Evolutionary conservation across 2,888 invertebrate genomes (phyloP).

Genomic region (Parthenolecanium corni): DNA sequence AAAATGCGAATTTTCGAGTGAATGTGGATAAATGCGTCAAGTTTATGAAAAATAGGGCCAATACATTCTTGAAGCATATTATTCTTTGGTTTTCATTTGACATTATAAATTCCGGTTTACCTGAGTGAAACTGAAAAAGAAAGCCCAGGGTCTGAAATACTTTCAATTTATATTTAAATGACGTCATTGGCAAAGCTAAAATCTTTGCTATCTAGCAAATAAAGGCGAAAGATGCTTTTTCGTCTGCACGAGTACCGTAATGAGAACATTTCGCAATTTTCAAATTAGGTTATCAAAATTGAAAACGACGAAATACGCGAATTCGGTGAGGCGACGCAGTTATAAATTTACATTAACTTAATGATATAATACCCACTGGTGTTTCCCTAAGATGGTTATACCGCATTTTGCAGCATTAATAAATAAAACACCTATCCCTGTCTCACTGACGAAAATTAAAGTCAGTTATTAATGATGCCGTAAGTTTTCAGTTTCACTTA

Average conservation of each 20-base stretch:
- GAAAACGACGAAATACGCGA: constrained; percentile 22
- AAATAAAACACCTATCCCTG: constrained; percentile 25
- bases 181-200: constrained; percentile 5
- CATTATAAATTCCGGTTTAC: too few species aligned
- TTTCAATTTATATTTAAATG: not conserved
- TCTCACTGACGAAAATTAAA: constrained; percentile 15
- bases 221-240: not conserved
- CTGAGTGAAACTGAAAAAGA: too few species aligned
- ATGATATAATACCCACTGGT: constrained; percentile 27
- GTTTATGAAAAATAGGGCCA: too few species aligned
- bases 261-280: constrained; percentile 20
- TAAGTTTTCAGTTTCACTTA: constrained; percentile 24
- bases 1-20: too few species aligned
- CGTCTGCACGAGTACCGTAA: not conserved
- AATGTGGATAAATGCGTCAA: too few species aligned
- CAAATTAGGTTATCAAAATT: constrained; percentile 21
- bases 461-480: constrained; percentile 24
- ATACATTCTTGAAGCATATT: too few species aligned
- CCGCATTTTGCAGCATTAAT: constrained; percentile 24
- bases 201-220: not conserved
- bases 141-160: too few species aligned
- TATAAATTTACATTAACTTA: constrained; percentile 26
- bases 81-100: too few species aligned
- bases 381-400: constrained; percentile 23
- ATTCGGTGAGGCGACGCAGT: constrained; percentile 4